phyloP scores from a whole-genome alignment of 2,888 invertebrate genomes.

The Pachycephus smyrnensis region DNA sequence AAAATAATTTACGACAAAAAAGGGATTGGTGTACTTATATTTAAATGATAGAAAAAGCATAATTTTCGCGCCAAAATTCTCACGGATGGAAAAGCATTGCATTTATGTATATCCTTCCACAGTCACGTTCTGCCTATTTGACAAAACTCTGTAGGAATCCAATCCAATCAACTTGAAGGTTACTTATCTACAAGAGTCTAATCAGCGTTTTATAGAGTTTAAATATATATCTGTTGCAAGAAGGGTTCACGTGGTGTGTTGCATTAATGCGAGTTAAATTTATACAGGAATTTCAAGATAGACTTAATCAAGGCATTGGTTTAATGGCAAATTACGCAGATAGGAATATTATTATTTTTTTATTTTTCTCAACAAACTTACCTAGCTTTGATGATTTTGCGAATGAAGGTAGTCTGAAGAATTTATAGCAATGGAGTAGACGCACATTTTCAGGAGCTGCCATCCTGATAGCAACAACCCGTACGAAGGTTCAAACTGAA shows the following conservation, averaged over 20 bases:
- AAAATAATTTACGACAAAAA: not conserved
- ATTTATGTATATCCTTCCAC: not conserved
- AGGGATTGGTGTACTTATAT: not conserved
- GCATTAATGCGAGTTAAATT: not conserved
- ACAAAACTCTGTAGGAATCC: not conserved
- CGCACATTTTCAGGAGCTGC: not conserved
- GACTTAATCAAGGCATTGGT: not conserved
- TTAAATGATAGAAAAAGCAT: no score
- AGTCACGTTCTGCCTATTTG: not conserved
- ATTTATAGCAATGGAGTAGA: not conserved
- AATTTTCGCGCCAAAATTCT: no score
- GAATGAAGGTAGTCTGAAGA: not conserved
- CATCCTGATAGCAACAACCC: not conserved
- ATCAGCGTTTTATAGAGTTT: not conserved
- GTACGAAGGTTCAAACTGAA: slow-evolving; percentile 24
- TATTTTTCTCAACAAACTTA: not conserved
- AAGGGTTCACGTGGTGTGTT: not conserved
- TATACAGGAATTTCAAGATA: not conserved
- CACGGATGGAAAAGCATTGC: not conserved
- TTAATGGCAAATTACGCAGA: no score
- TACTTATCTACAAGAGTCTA: not conserved
- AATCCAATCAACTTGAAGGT: not conserved
- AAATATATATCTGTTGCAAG: not conserved
- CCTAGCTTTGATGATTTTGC: not conserved
- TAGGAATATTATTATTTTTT: no score